Evolutionary conservation across 2,888 invertebrate species (phyloP).

Genomic region (Orthonychiurus folsomi): DNA sequence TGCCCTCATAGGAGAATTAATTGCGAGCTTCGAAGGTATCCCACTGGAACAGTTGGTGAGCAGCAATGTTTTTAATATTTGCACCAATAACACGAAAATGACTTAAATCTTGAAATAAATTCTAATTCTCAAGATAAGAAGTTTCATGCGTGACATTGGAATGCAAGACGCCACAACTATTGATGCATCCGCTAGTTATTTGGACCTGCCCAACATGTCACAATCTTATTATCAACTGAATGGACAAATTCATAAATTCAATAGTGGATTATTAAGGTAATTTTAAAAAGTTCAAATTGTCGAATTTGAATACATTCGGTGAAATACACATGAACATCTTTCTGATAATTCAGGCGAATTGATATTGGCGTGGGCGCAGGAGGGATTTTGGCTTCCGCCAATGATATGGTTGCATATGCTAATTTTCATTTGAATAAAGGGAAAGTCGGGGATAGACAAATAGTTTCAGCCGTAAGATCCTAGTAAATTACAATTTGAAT

Average conservation of each 20-base stretch:
- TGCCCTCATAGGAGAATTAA: not conserved
- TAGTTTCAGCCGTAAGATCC: not conserved
- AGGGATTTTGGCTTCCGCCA: not conserved
- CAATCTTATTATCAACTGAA: not conserved
- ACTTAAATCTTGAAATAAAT: not conserved
- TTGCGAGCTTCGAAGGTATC: not conserved
- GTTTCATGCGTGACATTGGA: not conserved
- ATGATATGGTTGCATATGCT: not conserved
- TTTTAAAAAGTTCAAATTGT: not conserved
- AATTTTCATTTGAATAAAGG: conserved; percentile 7
- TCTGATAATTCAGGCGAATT: not conserved
- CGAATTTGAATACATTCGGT: not conserved
- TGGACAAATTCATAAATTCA: not conserved
- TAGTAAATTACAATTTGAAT: too few relatives aligned
- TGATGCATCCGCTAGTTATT: not conserved
- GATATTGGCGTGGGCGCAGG: not conserved
- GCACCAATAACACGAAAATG: not conserved
- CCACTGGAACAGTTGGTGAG: not conserved
- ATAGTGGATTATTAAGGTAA: not conserved
- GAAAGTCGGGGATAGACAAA: not conserved
- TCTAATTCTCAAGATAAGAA: not conserved
- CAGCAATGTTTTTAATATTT: not conserved
- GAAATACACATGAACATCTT: not conserved
- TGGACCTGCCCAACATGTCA: not conserved
- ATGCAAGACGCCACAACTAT: not conserved